Base-by-base conservation (phyloP, 2,113 vertebrate species). In the Thryonomys swinderianus region DNA sequence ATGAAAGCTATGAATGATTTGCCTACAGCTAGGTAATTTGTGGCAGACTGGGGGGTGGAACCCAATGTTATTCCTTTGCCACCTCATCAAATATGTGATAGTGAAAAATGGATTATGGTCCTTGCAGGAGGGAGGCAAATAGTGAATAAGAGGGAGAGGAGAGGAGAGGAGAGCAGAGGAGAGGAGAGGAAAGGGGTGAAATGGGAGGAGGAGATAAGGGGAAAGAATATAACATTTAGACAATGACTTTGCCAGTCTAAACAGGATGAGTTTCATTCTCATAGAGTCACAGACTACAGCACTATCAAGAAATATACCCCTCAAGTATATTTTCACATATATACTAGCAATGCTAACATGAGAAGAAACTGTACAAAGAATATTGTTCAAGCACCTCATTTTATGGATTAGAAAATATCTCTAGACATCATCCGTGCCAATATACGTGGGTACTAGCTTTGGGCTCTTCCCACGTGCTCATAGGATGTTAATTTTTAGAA, bases 21-120 rank as follows among this genome's bases (percentile, higher is more conserved):
- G 13, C 30, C 53, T 32, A 95, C 55, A 45, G 79, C 42, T 59
- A 94, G 85, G 79, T 18, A 86, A 81, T 95, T 30, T 93, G 73
- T 85, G 74, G 45, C 48, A 64, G 32, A 48, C 2, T 59, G 27
- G 21, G 34, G 34, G 30, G 88, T 84, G 30, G 30, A 93, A 88
- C 1, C 3, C 73, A 89, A 32, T 14, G 23, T 7, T 45, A 34
- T 3, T 80, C 21, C 51, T 45, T 71, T 64, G 83, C 59, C 10
- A 84, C 14, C 23, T 21, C 45, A 85, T 48, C 42, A 91, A 89
- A 85, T 62, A 53, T 21, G 7, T 53, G n/a, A 79, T 53, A 11
- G 81, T 78, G 79, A 85, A 67, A 88, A 11, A 53, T 37, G 59
- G 13, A 42, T 34, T 55, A 5, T 34, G 88, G 7, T 55, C 55